Evolutionary conservation across 2,888 invertebrate species (phyloP).

Genomic region (Diaprepes abbreviatus): DNA sequence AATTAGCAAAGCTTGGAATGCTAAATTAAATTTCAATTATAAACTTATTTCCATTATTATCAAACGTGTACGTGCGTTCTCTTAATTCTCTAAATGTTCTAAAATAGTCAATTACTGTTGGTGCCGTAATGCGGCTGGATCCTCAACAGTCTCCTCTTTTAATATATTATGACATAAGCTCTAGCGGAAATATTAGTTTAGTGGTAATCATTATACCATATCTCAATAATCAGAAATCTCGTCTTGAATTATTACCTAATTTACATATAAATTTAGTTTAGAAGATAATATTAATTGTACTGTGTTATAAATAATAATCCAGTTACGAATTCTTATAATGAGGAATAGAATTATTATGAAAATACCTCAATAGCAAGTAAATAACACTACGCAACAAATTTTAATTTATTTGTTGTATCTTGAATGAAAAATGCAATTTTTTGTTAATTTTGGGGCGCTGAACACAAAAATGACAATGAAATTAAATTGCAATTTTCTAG

Average conservation of each 20-base stretch:
- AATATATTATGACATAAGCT: slow-evolving; percentile 6
- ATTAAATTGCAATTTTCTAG: too few species aligned
- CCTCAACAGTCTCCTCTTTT: background rate
- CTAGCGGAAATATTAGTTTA: background rate
- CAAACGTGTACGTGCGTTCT: background rate
- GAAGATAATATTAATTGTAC: too few species aligned
- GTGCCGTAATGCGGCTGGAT: background rate
- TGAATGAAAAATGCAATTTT: too few species aligned
- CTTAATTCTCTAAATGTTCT: background rate
- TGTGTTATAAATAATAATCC: too few species aligned
- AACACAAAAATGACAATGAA: too few species aligned
- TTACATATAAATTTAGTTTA: slow-evolving; percentile 19
- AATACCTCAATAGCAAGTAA: too few species aligned
- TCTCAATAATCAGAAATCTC: slow-evolving; percentile 15
- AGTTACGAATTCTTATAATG: too few species aligned
- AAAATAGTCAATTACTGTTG: slow-evolving; percentile 1
- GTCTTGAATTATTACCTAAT: slow-evolving; percentile 23
- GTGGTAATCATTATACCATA: slow-evolving; percentile 10
- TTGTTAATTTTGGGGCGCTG: too few species aligned
- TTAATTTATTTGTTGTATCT: too few species aligned
- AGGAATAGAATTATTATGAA: too few species aligned
- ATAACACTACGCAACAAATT: too few species aligned
- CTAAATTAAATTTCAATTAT: slow-evolving; percentile 2
- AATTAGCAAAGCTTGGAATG: background rate
- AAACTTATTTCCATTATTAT: background rate